A percentile compares a stretch with the other conserved stretches of the same genome.
These are phyloP conservation scores for Drosophila rellima DNA, from an alignment of 2,888 invertebrate genomes.

Conservation along the genomic window DNA sequence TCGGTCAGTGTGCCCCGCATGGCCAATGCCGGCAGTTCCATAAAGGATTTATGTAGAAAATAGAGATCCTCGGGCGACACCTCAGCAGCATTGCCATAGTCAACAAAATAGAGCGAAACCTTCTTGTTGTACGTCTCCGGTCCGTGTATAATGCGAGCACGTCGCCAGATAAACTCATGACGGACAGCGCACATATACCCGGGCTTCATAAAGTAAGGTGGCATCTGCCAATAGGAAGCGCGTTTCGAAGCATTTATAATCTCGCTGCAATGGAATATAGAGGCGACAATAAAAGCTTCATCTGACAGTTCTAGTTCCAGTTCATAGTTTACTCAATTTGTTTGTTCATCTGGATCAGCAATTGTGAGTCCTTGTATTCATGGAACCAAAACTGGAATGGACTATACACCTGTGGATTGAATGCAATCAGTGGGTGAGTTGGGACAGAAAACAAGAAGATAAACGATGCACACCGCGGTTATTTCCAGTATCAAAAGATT, in stretches of 20 bases:
- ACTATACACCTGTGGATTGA: constrained; percentile 3
- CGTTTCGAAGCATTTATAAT: too few species aligned
- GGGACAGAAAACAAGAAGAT: neutral
- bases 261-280: neutral
- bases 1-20: constrained; percentile 3
- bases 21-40: neutral
- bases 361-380: neutral
- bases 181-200: constrained; percentile 1
- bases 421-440: neutral
- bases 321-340: neutral
- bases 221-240: neutral
- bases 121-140: neutral
- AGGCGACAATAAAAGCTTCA: neutral
- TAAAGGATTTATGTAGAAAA: neutral
- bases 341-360: neutral
- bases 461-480: neutral
- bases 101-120: neutral
- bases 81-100: neutral
- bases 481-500: neutral
- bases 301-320: neutral
- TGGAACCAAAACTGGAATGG: constrained; percentile 16
- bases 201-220: neutral
- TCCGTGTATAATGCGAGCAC: neutral
- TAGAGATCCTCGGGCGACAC: neutral
- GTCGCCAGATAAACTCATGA: neutral